Evolutionary conservation across 1,140 invertebrate species (phyloP).

Genomic region (Antheraea mylitta): DNA sequence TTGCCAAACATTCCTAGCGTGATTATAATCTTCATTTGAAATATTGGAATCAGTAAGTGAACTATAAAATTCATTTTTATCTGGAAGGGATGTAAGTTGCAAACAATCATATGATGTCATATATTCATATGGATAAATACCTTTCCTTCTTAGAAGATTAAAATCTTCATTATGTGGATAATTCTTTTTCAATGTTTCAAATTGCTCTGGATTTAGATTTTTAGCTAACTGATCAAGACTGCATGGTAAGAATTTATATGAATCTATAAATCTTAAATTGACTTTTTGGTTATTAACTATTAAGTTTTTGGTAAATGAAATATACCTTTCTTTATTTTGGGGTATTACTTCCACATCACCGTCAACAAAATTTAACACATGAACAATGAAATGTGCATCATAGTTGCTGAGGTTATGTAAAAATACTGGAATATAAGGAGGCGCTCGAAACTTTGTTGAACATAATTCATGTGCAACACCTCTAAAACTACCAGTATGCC

Average conservation of each 20-base stretch:
- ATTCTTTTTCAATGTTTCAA: background rate
- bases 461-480: too few relatives aligned
- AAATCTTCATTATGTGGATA: background rate
- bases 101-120: background rate
- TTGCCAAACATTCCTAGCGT: background rate
- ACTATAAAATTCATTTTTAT: constrained; percentile 53
- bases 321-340: constrained; percentile 39
- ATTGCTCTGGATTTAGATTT: constrained; percentile 13
- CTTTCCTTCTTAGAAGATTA: background rate
- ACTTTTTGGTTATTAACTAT: constrained; percentile 16
- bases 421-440: too few relatives aligned
- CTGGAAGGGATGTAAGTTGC: constrained; percentile 10
- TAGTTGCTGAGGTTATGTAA: background rate
- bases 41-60: constrained; percentile 43
- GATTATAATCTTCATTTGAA: constrained; percentile 49
- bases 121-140: background rate
- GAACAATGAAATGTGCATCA: constrained; percentile 6
- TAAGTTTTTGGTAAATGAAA: constrained; percentile 36
- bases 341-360: constrained; percentile 26
- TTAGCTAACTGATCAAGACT: constrained; percentile 27
- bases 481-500: background rate
- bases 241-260: constrained; percentile 29
- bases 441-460: too few relatives aligned
- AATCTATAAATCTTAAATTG: constrained; percentile 35
- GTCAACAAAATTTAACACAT: constrained; percentile 25